These are phyloP conservation scores for Spondyliosoma cantharus DNA, from an alignment of 2,797 vertebrate species.

Conservation along the genomic window DNA sequence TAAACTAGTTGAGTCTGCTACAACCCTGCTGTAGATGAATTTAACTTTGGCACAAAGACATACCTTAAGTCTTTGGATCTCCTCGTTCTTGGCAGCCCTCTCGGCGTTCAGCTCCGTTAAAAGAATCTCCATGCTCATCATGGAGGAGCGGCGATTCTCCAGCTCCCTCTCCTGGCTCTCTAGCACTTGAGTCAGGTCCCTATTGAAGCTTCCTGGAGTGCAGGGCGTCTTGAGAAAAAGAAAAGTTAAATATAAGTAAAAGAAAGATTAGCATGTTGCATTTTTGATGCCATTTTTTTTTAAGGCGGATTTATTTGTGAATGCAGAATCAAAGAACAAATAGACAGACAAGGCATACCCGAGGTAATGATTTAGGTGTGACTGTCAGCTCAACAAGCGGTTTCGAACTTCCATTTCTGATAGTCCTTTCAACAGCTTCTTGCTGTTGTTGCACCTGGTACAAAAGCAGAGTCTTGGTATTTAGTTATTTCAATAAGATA, in stretches of 20 bases:
- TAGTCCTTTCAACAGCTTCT: constrained; percentile 70
- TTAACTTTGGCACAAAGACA: not conserved
- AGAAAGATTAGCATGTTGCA: not conserved
- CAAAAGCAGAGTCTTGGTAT: constrained; percentile 4
- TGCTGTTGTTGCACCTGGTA: constrained; percentile 77
- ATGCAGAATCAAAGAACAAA: not conserved
- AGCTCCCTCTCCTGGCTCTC: constrained; percentile 91
- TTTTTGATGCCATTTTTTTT: not conserved
- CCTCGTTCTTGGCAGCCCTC: constrained; percentile 89
- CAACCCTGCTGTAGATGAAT: not conserved
- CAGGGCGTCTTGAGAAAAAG: constrained; percentile 83
- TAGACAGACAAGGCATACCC: constrained; percentile 64
- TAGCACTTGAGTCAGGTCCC: constrained; percentile 86
- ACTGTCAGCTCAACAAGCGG: constrained; percentile 25
- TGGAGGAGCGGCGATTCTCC: constrained; percentile 88
- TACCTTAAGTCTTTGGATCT: constrained; percentile 94
- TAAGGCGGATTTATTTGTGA: not conserved
- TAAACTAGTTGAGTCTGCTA: not conserved
- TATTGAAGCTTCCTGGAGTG: constrained; percentile 87
- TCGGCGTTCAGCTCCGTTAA: constrained; percentile 90
- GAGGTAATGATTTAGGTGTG: constrained; percentile 76
- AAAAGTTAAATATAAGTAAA: not conserved
- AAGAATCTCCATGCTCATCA: constrained; percentile 90
- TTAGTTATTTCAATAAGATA: not conserved
- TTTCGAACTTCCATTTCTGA: constrained; percentile 60